A percentile compares a stretch with the other conserved stretches of the same genome.
These are phyloP conservation scores for Chlorospingus flavigularis DNA, from an alignment of 2,797 vertebrate genomes.

Conservation along the genomic window DNA sequence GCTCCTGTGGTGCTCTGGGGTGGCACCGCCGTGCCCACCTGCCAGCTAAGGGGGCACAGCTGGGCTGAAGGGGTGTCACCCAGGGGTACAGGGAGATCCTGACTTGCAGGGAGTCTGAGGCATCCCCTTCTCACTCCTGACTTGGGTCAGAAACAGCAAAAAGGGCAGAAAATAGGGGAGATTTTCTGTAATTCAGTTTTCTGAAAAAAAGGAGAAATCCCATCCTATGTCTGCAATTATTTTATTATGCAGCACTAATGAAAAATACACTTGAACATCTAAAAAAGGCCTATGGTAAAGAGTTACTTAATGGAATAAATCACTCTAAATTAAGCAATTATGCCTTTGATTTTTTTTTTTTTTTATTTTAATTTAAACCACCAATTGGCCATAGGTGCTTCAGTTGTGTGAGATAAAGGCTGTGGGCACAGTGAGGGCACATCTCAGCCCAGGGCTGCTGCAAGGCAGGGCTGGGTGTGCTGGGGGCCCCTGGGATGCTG, in stretches of 20 bases:
- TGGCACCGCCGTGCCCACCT: not conserved
- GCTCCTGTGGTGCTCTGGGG: not conserved
- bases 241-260: constrained; percentile 71
- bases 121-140: rapidly evolving
- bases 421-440: not conserved
- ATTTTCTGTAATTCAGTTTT: not conserved
- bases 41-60: not conserved
- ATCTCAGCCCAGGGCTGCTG: not conserved
- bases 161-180: not conserved
- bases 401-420: not conserved
- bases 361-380: not conserved
- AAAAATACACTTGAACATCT: constrained; percentile 65
- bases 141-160: not conserved
- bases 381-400: not conserved
- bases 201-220: constrained; percentile 31
- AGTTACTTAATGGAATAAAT: constrained; percentile 69
- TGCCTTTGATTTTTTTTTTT: constrained; percentile 32
- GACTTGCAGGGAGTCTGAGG: rapidly evolving
- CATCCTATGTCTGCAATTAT: constrained; percentile 58
- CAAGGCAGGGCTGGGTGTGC: not conserved
- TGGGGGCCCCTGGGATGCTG: rapidly evolving
- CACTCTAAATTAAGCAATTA: constrained; percentile 65
- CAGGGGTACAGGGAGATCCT: rapidly evolving
- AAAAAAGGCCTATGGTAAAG: constrained; percentile 54
- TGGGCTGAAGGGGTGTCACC: rapidly evolving